These are phyloP conservation scores for Neosilurus hyrtlii DNA, from an alignment of 2,797 vertebrate genomes.

Conservation along the genomic window DNA sequence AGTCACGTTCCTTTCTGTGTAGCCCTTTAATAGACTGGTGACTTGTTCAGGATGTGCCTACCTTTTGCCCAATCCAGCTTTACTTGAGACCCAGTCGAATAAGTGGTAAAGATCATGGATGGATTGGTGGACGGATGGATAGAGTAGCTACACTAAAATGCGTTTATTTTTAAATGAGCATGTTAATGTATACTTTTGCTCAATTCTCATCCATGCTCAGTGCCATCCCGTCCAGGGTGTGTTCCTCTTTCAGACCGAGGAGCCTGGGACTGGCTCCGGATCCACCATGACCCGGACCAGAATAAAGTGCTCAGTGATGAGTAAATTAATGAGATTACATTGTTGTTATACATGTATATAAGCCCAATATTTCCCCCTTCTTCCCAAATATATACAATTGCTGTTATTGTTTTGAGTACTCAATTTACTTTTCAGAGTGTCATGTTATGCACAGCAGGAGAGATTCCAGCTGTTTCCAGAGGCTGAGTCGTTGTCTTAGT, in stretches of 20 bases:
- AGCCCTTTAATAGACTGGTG: too few species aligned
- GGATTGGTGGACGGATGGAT: too few species aligned
- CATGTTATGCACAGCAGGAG: slow-evolving; percentile 9
- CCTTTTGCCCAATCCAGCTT: too few species aligned
- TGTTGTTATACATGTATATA: not conserved
- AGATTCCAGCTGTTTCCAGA: slow-evolving; percentile 32
- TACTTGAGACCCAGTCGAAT: too few species aligned
- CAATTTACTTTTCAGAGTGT: slow-evolving; percentile 32
- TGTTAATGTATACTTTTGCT: not conserved
- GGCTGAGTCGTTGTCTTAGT: slow-evolving; percentile 7
- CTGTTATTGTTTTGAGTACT: slow-evolving; percentile 25
- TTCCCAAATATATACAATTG: slow-evolving; percentile 1
- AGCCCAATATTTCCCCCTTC: not conserved
- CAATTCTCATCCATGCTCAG: too few species aligned
- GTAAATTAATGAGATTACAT: not conserved
- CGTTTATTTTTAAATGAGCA: not conserved
- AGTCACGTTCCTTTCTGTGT: not conserved
- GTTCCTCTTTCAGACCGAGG: not conserved
- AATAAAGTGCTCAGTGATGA: slow-evolving; percentile 3
- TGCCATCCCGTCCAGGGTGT: not conserved
- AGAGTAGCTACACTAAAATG: not conserved
- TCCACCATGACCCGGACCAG: not conserved
- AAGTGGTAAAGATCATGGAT: too few species aligned
- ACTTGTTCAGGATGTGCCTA: too few species aligned
- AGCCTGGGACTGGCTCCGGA: not conserved